Percentiles rank a stretch among this genome's conserved stretches.
These are phyloP conservation scores for Myiagra hebetior DNA, from an alignment of 2,113 vertebrate genomes.

Conservation along the genomic window DNA sequence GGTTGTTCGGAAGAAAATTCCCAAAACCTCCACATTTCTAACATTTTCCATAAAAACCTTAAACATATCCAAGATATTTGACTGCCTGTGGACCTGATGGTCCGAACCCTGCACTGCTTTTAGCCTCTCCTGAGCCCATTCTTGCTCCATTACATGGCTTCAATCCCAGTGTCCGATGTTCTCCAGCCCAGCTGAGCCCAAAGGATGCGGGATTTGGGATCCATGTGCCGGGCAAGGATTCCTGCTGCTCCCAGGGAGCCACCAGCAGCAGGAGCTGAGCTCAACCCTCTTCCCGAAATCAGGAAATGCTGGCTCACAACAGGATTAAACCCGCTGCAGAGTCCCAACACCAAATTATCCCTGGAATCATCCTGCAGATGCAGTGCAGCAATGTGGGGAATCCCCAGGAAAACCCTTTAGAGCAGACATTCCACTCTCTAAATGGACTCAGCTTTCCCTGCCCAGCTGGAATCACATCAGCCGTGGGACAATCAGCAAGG, in stretches of 20 bases:
- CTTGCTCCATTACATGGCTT: rapidly evolving
- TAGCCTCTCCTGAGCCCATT: background rate
- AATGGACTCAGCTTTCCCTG: background rate
- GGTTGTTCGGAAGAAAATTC: background rate
- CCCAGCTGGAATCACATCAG: background rate
- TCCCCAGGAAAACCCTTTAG: background rate
- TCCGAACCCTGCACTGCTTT: background rate
- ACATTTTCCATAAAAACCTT: background rate
- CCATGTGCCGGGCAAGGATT: background rate
- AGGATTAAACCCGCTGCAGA: background rate
- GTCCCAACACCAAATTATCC: background rate
- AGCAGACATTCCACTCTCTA: background rate
- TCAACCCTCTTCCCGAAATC: background rate
- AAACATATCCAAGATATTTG: background rate
- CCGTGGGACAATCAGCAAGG: background rate
- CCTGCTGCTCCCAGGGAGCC: background rate
- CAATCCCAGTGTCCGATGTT: rapidly evolving
- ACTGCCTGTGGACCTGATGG: background rate
- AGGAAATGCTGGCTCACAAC: background rate
- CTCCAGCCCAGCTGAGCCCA: background rate
- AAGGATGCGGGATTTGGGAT: background rate
- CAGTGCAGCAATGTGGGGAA: background rate
- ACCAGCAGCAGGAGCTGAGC: background rate
- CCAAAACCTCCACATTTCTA: background rate
- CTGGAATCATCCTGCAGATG: background rate